Percentiles rank a stretch among this genome's conserved stretches.
These are phyloP conservation scores for Xanthorhoe spadicearia DNA, from an alignment of 2,888 invertebrate species.

Conservation along the genomic window DNA sequence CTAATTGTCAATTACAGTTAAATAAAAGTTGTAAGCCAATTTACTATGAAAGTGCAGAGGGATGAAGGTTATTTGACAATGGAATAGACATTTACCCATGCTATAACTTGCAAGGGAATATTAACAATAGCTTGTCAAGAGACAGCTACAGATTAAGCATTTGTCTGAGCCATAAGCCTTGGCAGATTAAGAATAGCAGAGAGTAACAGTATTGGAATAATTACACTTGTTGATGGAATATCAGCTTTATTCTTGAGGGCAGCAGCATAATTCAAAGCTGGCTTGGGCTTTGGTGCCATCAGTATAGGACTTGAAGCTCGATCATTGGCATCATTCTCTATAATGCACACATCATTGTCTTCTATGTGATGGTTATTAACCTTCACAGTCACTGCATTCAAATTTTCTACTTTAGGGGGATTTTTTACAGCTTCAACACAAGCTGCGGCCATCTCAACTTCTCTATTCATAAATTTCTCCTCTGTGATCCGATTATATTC, in stretches of 20 bases:
- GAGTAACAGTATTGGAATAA: conserved; percentile 40
- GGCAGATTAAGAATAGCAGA: no score
- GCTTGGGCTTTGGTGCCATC: conserved; percentile 54
- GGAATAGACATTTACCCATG: no score
- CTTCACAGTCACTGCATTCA: conserved; percentile 63
- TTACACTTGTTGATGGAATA: conserved; percentile 70
- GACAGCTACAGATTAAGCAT: no score
- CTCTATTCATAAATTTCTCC: conserved; percentile 63
- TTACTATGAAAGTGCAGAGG: no score
- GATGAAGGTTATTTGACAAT: no score
- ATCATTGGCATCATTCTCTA: conserved; percentile 56
- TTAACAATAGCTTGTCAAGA: no score
- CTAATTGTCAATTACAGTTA: no score
- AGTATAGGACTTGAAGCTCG: conserved; percentile 61
- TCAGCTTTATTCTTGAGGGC: conserved; percentile 66
- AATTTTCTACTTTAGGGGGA: conserved; percentile 61
- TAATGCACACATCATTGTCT: conserved; percentile 55
- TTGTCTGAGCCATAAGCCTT: no score
- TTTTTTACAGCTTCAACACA: conserved; percentile 71
- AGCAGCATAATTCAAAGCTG: conserved; percentile 70
- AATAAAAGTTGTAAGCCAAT: no score
- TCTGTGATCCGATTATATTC: conserved; percentile 63
- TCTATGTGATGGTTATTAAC: conserved; percentile 57
- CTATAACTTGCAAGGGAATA: no score
- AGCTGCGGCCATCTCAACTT: conserved; percentile 74